phyloP scores from a whole-genome alignment of 1,140 invertebrate genomes.

The Ostrea edulis region DNA sequence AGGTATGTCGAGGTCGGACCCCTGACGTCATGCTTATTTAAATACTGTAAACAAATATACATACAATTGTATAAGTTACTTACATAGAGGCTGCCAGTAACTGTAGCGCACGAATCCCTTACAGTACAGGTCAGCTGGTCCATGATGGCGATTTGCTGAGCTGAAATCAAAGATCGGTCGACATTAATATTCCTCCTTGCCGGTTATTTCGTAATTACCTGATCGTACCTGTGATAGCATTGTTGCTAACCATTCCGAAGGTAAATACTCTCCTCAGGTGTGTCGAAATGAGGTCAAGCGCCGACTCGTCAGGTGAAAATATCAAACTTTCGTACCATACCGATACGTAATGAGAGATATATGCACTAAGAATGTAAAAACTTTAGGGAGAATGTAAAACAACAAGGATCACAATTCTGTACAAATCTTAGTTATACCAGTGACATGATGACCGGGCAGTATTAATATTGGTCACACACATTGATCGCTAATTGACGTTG shows the following conservation, averaged over 20 bases:
- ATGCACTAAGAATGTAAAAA: too few relatives aligned
- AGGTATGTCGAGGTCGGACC: background rate
- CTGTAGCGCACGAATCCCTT: background rate
- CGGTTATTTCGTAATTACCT: conserved; percentile 10
- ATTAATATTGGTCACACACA: too few relatives aligned
- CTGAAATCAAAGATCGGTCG: background rate
- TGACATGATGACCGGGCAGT: too few relatives aligned
- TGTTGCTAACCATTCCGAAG: conserved; percentile 10
- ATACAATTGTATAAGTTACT: background rate
- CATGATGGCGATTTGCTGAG: background rate
- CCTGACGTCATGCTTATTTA: background rate
- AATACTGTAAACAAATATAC: background rate
- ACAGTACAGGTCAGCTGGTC: background rate
- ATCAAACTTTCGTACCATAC: background rate
- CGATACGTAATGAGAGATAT: background rate
- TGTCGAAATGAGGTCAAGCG: conserved; percentile 27
- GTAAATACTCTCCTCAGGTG: conserved; percentile 20
- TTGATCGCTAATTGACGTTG: too few relatives aligned
- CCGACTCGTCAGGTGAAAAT: background rate
- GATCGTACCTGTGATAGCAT: background rate
- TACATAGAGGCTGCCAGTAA: background rate
- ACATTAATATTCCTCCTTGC: background rate
- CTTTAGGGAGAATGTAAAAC: too few relatives aligned
- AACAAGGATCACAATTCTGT: too few relatives aligned
- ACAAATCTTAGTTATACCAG: too few relatives aligned